These are phyloP conservation scores for Platichthys flesus DNA, from an alignment of 2,113 vertebrate genomes.

Conservation along the genomic window DNA sequence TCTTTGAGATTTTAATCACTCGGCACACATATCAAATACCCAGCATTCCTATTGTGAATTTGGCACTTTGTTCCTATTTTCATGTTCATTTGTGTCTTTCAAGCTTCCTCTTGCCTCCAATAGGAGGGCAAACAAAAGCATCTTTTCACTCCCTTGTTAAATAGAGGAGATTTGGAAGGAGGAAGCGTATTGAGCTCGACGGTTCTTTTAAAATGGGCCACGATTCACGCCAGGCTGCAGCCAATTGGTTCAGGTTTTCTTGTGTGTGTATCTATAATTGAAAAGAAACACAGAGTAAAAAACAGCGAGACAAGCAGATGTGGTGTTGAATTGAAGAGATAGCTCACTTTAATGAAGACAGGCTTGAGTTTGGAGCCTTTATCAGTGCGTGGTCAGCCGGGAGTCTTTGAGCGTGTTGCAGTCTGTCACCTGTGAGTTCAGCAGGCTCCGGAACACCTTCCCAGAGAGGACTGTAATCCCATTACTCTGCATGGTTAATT, in stretches of 20 bases:
- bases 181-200: slow-evolving; percentile 35
- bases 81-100: slow-evolving; percentile 73
- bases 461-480: slow-evolving; percentile 79
- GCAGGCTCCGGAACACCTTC: slow-evolving; percentile 56
- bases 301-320: neutral
- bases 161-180: slow-evolving; percentile 42
- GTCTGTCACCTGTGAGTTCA: slow-evolving; percentile 60
- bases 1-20: slow-evolving; percentile 49
- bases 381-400: neutral
- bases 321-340: slow-evolving; percentile 12
- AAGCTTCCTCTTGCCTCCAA: slow-evolving; percentile 80
- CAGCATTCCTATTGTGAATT: slow-evolving; percentile 45
- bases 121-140: slow-evolving; percentile 88
- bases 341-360: slow-evolving; percentile 20
- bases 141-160: slow-evolving; percentile 77
- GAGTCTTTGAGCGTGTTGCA: slow-evolving; percentile 28
- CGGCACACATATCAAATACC: slow-evolving; percentile 35
- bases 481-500: slow-evolving; percentile 77
- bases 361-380: slow-evolving; percentile 1
- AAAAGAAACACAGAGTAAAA: neutral
- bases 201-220: slow-evolving; percentile 31
- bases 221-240: slow-evolving; percentile 57
- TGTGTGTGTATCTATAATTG: neutral
- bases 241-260: slow-evolving; percentile 20
- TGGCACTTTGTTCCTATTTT: slow-evolving; percentile 60